phyloP scores from a whole-genome alignment of 2,113 vertebrate species.

The Etheostoma spectabile region DNA sequence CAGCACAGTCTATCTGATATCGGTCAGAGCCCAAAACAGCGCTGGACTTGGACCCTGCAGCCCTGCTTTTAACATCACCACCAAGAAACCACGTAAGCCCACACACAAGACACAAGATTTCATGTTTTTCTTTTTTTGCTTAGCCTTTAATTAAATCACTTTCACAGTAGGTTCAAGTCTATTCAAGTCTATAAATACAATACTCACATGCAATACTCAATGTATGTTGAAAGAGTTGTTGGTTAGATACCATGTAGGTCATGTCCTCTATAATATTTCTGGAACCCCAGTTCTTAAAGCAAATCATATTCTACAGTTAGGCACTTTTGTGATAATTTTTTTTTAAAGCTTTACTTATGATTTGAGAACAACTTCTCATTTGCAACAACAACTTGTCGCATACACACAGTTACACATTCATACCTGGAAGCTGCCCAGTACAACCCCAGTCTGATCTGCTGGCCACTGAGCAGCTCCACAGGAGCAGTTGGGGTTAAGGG shows the following conservation, averaged over 20 bases:
- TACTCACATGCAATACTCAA: background rate
- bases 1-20: conserved; percentile 87
- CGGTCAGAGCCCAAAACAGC: conserved; percentile 90
- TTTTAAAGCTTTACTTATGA: no score
- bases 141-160: background rate
- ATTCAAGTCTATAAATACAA: background rate
- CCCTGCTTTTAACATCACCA: conserved; percentile 87
- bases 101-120: background rate
- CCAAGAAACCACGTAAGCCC: conserved; percentile 93
- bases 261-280: background rate
- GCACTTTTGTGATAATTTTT: no score
- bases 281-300: no score
- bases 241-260: background rate
- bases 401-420: no score
- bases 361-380: no score
- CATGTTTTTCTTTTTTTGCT: background rate
- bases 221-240: background rate
- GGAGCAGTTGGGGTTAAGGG: no score
- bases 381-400: no score
- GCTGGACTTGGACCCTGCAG: conserved; percentile 90
- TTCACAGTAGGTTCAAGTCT: background rate
- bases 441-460: no score
- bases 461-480: no score
- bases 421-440: no score
- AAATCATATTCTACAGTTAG: no score